Percentiles rank a stretch among this genome's conserved stretches.
These are phyloP conservation scores for Ooceraea biroi DNA, from an alignment of 1,140 invertebrate species.

Conservation along the genomic window DNA sequence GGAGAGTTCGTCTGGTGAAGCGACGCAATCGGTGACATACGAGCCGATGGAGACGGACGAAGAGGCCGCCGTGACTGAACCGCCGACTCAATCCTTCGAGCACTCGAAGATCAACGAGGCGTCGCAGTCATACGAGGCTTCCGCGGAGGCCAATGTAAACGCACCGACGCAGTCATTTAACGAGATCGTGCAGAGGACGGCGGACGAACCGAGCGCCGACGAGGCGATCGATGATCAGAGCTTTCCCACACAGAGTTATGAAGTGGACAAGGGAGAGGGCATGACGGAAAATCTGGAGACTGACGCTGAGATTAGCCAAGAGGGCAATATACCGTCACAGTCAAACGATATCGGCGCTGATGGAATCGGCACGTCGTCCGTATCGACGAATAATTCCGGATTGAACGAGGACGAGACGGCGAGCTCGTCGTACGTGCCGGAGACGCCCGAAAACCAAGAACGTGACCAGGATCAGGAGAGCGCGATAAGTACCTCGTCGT, in stretches of 20 bases:
- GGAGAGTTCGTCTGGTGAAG: slow-evolving; percentile 75
- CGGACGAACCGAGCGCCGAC: slow-evolving; percentile 67
- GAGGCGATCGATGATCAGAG: slow-evolving; percentile 80
- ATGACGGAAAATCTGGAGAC: slow-evolving; percentile 78
- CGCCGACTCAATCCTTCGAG: slow-evolving; percentile 82
- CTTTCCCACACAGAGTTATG: slow-evolving; percentile 84
- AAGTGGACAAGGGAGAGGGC: slow-evolving; percentile 81
- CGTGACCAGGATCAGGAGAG: slow-evolving; percentile 85
- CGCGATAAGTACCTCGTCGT: slow-evolving; percentile 85
- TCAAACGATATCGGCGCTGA: slow-evolving; percentile 83
- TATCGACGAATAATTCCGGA: slow-evolving; percentile 80
- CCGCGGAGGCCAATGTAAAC: slow-evolving; percentile 72
- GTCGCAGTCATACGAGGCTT: slow-evolving; percentile 76
- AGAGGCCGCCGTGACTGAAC: slow-evolving; percentile 71
- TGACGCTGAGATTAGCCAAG: slow-evolving; percentile 82
- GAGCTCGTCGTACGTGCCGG: slow-evolving; percentile 84
- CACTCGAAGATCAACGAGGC: slow-evolving; percentile 78
- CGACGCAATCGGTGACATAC: slow-evolving; percentile 76
- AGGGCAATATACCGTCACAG: slow-evolving; percentile 83
- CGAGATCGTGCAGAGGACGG: slow-evolving; percentile 78
- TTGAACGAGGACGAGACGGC: slow-evolving; percentile 84
- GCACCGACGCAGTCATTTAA: slow-evolving; percentile 83
- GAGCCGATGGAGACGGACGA: slow-evolving; percentile 79
- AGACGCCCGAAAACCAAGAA: slow-evolving; percentile 85
- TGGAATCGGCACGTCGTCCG: slow-evolving; percentile 81